A percentile compares a stretch with the other conserved stretches of the same genome.
phyloP scores from a whole-genome alignment of 1,140 invertebrate species.

The Drosophila sechellia region DNA sequence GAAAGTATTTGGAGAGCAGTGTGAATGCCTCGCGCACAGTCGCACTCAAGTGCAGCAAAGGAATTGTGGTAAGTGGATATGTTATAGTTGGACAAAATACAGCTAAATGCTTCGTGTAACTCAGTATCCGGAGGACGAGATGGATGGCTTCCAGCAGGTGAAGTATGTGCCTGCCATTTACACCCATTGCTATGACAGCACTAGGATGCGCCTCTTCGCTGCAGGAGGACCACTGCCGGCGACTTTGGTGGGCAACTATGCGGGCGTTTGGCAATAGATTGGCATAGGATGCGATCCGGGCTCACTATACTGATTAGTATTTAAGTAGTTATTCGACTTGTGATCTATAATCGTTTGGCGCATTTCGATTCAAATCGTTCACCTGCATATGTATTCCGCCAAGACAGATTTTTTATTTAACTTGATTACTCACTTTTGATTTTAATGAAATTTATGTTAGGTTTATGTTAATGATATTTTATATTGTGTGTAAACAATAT shows the following conservation, averaged over 20 bases:
- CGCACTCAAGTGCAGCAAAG: slow-evolving; percentile 94
- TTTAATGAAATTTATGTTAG: slow-evolving; percentile 41
- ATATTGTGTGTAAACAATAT: slow-evolving; percentile 39
- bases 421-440: slow-evolving; percentile 15
- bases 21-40: slow-evolving; percentile 95
- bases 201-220: slow-evolving; percentile 95
- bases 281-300: slow-evolving; percentile 31
- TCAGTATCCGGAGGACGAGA: slow-evolving; percentile 93
- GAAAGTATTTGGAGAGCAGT: slow-evolving; percentile 95
- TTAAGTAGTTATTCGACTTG: slow-evolving; percentile 42
- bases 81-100: neutral
- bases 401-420: slow-evolving; percentile 34
- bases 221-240: slow-evolving; percentile 97
- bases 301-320: slow-evolving; percentile 66
- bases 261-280: slow-evolving; percentile 88
- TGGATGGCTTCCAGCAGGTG: slow-evolving; percentile 92
- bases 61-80: slow-evolving; percentile 91
- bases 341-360: slow-evolving; percentile 22
- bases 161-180: slow-evolving; percentile 97
- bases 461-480: slow-evolving; percentile 49
- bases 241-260: slow-evolving; percentile 94
- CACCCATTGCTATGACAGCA: slow-evolving; percentile 97
- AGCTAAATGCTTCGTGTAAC: neutral
- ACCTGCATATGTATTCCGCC: slow-evolving; percentile 38
- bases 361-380: slow-evolving; percentile 2